Evolutionary conservation across 2,113 vertebrate species (phyloP), one percentile per base, ranked within the genome.

Genomic region (Mus spicilegus): DNA sequence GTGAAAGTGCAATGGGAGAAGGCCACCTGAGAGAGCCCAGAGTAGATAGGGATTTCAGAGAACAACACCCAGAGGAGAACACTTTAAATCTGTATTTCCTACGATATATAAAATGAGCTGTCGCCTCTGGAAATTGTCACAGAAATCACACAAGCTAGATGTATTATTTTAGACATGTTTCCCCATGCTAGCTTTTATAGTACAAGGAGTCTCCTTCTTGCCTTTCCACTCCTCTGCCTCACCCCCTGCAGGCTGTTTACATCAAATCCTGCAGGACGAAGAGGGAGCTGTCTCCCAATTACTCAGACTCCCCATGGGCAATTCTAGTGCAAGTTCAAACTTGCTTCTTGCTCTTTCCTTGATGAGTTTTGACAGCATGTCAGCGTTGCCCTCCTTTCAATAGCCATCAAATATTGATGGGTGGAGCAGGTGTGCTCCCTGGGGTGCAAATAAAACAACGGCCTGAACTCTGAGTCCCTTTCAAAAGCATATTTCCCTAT

Each of bases 321-420:
- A 54, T 61, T 65, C 70, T 1, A 0, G 58, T 36, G 36, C 86
- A 94, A 91, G 87, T 96, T 90, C 70, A 91, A 39, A 49, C 87
- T 95, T 73, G 84, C 72, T 89, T 93, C 90, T 89, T 63, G 49
- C 85, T 77, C 93, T 95, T 91, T 73, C n/a, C 87, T 94, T 98
- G 93, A 94, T 96, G 86, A 94, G 84, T 92, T 93, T 65, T 92
- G 93, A 96, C 96, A 96, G 88, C 87, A 86, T 75, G 65, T 88
- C 95, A 93, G 58, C 28, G 80, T 72, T 94, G 39, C 80, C 78
- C 70, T 95, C 54, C 84, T 75, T 92, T 92, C 94, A 86, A 28
- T 90, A 96, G 70, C 80, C 65, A 97, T 93, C 95, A 93, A 26
- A 94, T 94, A 92, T 92, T 96, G 93, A 96, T 97, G 76, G 89